These are phyloP conservation scores for Chloroclystis v-ata DNA, from an alignment of 2,888 invertebrate species.

Conservation along the genomic window DNA sequence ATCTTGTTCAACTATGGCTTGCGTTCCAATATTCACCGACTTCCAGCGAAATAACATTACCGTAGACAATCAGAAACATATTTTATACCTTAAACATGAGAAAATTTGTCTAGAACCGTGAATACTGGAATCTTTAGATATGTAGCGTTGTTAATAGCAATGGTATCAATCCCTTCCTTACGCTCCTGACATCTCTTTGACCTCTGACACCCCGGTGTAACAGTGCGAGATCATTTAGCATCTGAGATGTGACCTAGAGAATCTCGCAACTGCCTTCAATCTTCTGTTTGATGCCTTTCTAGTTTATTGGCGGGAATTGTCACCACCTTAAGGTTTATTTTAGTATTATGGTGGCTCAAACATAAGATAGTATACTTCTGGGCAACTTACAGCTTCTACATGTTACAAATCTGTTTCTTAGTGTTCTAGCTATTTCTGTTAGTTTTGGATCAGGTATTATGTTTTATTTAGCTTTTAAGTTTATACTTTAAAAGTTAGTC, in stretches of 20 bases:
- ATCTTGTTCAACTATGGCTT: constrained; percentile 31
- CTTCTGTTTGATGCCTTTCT: constrained; percentile 74
- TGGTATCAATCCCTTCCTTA: constrained; percentile 55
- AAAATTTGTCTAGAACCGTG: constrained; percentile 40
- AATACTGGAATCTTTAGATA: constrained; percentile 51
- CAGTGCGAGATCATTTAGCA: constrained; percentile 65
- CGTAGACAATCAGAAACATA: no score
- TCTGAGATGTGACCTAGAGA: constrained; percentile 30
- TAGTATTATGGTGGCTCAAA: constrained; percentile 65
- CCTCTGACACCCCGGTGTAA: constrained; percentile 72
- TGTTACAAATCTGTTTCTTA: constrained; percentile 6
- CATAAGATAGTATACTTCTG: constrained; percentile 74
- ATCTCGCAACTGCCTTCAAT: constrained; percentile 68
- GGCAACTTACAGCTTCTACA: constrained; percentile 63
- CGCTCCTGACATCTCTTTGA: constrained; percentile 75
- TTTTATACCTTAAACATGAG: no score
- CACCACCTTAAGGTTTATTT: constrained; percentile 50
- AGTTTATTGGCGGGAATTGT: constrained; percentile 53
- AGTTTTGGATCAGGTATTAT: no score
- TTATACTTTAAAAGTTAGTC: no score
- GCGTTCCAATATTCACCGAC: constrained; percentile 69
- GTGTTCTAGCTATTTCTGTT: background rate
- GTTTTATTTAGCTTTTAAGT: no score
- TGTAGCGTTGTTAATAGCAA: constrained; percentile 29
- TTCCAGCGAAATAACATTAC: constrained; percentile 15